phyloP scores from a whole-genome alignment of 2,797 vertebrate genomes.

The Danio albolineatus region DNA sequence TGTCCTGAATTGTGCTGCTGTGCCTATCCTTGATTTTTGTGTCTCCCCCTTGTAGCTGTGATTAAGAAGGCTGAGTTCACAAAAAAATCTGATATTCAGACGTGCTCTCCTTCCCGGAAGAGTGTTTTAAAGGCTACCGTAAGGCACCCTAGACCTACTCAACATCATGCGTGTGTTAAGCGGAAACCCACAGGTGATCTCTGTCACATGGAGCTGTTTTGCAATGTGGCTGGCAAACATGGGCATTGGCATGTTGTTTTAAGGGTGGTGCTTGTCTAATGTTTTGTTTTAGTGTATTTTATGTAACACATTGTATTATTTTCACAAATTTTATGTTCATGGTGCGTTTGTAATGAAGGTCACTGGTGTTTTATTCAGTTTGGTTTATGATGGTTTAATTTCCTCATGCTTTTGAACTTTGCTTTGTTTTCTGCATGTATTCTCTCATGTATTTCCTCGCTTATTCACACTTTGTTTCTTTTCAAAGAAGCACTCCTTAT shows the following conservation, averaged over 20 bases:
- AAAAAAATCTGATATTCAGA: conserved; percentile 95
- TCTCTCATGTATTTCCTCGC: neutral
- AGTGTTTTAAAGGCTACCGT: conserved; percentile 90
- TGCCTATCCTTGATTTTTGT: conserved; percentile 80
- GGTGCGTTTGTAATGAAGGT: conserved; percentile 34
- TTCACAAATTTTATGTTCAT: conserved; percentile 25
- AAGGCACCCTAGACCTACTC: conserved; percentile 93
- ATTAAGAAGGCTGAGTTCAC: conserved; percentile 96
- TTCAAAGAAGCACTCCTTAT: conserved; percentile 22
- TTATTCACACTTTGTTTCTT: conserved; percentile 17
- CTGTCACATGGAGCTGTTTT: conserved; percentile 64
- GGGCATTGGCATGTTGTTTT: conserved; percentile 75
- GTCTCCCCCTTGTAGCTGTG: conserved; percentile 88
- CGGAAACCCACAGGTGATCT: conserved; percentile 97
- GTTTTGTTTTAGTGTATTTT: conserved; percentile 62
- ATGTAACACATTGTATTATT: conserved; percentile 37
- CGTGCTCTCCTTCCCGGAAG: conserved; percentile 95
- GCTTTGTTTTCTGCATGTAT: conserved; percentile 43
- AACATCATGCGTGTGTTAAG: conserved; percentile 95
- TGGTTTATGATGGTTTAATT: conserved; percentile 59
- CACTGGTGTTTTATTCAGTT: conserved; percentile 23
- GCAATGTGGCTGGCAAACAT: conserved; percentile 87
- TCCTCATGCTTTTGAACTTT: conserved; percentile 57
- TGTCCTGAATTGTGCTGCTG: conserved; percentile 58
- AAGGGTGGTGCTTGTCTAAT: conserved; percentile 71